Evolutionary conservation across 53 echinoderm and acorn worm genomes (phyloP), one percentile per base, ranked within the genome.

Genomic region (Mesocentrotus franciscanus): DNA sequence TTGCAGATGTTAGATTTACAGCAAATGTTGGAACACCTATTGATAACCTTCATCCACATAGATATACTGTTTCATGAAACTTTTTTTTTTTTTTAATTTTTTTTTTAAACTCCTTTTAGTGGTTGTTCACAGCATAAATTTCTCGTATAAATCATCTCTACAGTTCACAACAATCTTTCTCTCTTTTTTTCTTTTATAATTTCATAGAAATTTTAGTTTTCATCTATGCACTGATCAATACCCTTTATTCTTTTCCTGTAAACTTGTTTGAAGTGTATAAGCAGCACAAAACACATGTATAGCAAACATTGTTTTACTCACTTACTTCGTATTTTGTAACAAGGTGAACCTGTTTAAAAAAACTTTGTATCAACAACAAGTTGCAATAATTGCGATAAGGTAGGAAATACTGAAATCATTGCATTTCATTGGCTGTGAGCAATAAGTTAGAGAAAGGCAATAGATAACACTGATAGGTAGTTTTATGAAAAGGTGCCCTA

Each of bases 81-180:
- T 39, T 39, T 39, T 39, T 39, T 39, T 39, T 39, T 3, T 39
- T 39, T 39, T 39, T 35, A 9, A 8, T 79, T 79, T 79, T 79
- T 11, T 29, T 78, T 17, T 79, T n/a, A n/a, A n/a, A n/a, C 16
- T 79, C 36, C 10, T 79, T 90, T 92, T 92, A 92, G 74, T 92
- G 92, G 42, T 92, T 92, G 55, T 92, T 74, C 92, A 92, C 92
- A 72, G 92, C 92, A 92, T 92, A 71, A 74, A 92, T 70, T 92
- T 92, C 74, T 92, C n/a, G 24, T 74, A 92, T 92, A 92, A 92
- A 92, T 92, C 92, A 74, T 72, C 75, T 74, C 74, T 92, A 92
- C 56, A 66, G 18, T 61, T 90, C 91, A 90, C 91, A 90, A 90
- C 91, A 90, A 90, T 90, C 91, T 90, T 32, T 90, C 79, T 64